Percentiles rank a stretch among this genome's conserved stretches.
Evolutionary conservation across 2,113 vertebrate genomes (phyloP).

Genomic region (Syngnathoides biaculeatus): DNA sequence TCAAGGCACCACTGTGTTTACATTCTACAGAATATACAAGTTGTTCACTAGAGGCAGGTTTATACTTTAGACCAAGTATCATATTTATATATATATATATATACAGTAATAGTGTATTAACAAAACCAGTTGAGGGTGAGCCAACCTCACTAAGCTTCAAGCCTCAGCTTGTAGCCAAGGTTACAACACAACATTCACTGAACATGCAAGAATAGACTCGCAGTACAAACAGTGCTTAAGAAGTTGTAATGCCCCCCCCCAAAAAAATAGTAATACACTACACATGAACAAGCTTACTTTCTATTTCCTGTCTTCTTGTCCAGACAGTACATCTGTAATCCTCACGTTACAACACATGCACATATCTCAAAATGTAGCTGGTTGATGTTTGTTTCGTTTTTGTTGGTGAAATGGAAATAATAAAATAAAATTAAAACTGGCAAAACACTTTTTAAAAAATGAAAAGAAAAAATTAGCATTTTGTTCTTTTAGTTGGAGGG

Average conservation of each 20-base stretch:
- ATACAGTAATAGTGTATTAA: too few species aligned
- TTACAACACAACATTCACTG: not conserved
- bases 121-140: not conserved
- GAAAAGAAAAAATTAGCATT: not conserved
- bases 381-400: not conserved
- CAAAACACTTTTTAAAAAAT: not conserved
- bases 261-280: not conserved
- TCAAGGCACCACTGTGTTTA: too few species aligned
- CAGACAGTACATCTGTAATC: not conserved
- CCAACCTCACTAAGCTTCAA: not conserved
- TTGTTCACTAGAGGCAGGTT: too few species aligned
- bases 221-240: not conserved
- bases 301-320: not conserved
- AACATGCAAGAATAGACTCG: not conserved
- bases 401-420: not conserved
- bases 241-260: too few species aligned
- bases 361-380: not conserved
- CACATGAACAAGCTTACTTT: not conserved
- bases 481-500: not conserved
- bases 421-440: not conserved
- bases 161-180: not conserved
- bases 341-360: not conserved
- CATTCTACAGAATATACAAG: too few species aligned
- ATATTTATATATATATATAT: too few species aligned
- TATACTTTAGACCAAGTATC: too few species aligned